phyloP scores from a whole-genome alignment of 2,888 invertebrate genomes.

The Phrixothrix hirtus region DNA sequence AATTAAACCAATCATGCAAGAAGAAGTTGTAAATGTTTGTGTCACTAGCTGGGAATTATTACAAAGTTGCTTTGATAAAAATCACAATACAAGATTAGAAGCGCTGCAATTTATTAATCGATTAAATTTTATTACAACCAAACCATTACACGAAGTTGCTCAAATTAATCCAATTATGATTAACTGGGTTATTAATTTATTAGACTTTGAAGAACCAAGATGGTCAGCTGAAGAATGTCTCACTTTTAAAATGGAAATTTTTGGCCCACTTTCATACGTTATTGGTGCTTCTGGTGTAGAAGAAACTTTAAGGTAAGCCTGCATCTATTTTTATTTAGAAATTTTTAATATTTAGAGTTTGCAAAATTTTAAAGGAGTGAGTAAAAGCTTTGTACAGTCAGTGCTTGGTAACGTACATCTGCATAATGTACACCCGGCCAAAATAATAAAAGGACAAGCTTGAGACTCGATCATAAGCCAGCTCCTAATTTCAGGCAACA shows the following conservation, averaged over 20 bases:
- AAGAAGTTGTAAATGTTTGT: constrained; percentile 28
- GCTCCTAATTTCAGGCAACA: no score
- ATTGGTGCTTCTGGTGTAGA: constrained; percentile 31
- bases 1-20: constrained; percentile 22
- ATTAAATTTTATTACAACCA: constrained; percentile 5
- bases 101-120: constrained; percentile 41
- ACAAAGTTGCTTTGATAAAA: constrained; percentile 36
- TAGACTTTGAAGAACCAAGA: constrained; percentile 22
- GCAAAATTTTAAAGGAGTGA: no score
- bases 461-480: no score
- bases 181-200: constrained; percentile 31
- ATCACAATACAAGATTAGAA: constrained; percentile 15
- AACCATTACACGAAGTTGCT: constrained; percentile 8
- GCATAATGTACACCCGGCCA: no score
- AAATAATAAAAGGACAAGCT: no score
- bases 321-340: constrained; percentile 1
- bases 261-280: constrained; percentile 34
- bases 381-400: no score
- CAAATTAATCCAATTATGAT: constrained; percentile 12
- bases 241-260: constrained; percentile 35
- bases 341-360: not conserved
- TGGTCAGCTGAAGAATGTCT: constrained; percentile 25
- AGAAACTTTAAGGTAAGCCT: constrained; percentile 39
- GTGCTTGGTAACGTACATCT: no score
- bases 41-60: constrained; percentile 39